Evolutionary conservation across 2,797 vertebrate genomes (phyloP).

Genomic region (Ficedula albicollis): DNA sequence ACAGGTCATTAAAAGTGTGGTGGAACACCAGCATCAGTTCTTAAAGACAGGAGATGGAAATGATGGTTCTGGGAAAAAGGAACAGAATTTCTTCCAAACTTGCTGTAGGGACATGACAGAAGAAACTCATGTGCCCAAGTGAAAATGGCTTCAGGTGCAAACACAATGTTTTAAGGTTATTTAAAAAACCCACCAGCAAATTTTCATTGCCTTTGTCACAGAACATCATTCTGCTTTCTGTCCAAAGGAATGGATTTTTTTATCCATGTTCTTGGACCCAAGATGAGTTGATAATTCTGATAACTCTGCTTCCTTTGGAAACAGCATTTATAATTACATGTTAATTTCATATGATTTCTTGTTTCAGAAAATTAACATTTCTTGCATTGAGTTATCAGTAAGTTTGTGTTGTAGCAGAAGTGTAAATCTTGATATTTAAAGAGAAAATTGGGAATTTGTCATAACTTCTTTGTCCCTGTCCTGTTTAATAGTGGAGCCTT

Average conservation of each 20-base stretch:
- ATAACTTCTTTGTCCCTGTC: neutral
- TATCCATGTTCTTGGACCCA: accelerated
- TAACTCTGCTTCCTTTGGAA: neutral
- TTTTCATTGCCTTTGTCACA: neutral
- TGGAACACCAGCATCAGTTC: neutral
- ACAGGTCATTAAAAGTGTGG: neutral
- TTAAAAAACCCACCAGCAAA: neutral
- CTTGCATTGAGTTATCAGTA: neutral
- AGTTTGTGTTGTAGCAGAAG: neutral
- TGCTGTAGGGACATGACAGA: neutral
- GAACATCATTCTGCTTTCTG: neutral
- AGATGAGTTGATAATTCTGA: neutral
- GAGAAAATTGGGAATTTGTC: neutral
- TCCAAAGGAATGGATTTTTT: neutral
- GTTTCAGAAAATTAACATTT: neutral
- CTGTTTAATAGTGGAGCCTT: neutral
- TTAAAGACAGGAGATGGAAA: neutral
- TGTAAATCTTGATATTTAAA: neutral
- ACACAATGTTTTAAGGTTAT: neutral
- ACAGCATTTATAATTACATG: neutral
- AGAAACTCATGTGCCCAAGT: neutral
- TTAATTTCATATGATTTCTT: neutral
- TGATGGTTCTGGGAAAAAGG: too few relatives aligned
- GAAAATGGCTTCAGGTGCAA: neutral
- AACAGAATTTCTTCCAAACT: neutral